Evolutionary conservation across 2,888 invertebrate genomes (phyloP), one percentile per base, ranked within the genome.

Genomic region (Drosophila longiperda): DNA sequence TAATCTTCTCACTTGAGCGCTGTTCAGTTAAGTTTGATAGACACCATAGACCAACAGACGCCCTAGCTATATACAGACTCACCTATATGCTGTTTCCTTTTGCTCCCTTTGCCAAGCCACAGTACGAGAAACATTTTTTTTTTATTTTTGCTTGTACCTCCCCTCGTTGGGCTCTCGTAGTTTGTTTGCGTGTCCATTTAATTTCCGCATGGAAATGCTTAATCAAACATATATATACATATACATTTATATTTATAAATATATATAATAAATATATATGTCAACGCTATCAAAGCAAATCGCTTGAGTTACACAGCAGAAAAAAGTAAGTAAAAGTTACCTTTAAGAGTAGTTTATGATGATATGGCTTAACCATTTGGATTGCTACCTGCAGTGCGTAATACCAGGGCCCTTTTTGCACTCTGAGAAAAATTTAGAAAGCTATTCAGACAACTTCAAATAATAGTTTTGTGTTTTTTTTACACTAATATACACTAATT

Each of bases 1-100:
- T 89, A 90, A 90, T 90, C 90, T 90, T 87, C 88, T 87, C 90
- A 88, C 89, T 88, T 86, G 89, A 86, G 78, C 83, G 82, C 83
- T 80, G 81, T 78, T 87, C 85, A 87, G 85, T 83, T 87, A 88
- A 84, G 84, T 86, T 86, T 83, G 89, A 87, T 87, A 80, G 82
- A 83, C 81, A 75, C 77, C 68, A 34, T 55, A 52, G 57, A 42
- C 57, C 45, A 32, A 57, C 32, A 57, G 42, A 20, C 42, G 42
- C 32, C 32, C 57, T 15, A 20, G 40, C 12, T n/a, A 55, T 12
- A 42, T 12, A 38, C 36, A 38, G n/a, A 54, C 26, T 4, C 17
- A 36, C 12, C 12, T 23, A 40, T 42, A 48, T 40, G 38, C 69
- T 54, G 15, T 49, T n/a, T 55, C 61, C 17, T 38, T 33, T 26